phyloP scores from a whole-genome alignment of 2,888 invertebrate genomes.

The Drosophila robusta region DNA sequence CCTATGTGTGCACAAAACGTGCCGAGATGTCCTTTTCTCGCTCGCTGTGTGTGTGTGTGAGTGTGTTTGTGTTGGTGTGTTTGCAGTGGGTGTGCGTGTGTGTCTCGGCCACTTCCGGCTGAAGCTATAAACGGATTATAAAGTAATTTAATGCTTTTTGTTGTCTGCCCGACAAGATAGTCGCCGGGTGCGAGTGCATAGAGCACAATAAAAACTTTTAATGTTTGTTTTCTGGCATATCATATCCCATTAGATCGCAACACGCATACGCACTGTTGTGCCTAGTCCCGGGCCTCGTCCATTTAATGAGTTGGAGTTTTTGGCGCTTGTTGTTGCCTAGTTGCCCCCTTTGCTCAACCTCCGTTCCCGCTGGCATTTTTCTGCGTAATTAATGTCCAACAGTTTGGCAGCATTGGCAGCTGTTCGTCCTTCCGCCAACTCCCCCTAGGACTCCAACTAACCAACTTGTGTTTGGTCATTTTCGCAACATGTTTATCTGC shows the following conservation, averaged over 20 bases:
- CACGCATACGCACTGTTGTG: slow-evolving; percentile 68
- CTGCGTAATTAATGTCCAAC: slow-evolving; percentile 65
- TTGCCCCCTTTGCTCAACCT: slow-evolving; percentile 4
- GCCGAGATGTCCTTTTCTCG: slow-evolving; percentile 50
- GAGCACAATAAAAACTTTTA: slow-evolving; percentile 72
- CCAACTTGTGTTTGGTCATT: slow-evolving; percentile 39
- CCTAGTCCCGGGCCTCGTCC: slow-evolving; percentile 16
- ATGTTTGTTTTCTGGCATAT: slow-evolving; percentile 66
- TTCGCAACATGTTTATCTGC: slow-evolving; percentile 76
- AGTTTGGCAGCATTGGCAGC: slow-evolving; percentile 50
- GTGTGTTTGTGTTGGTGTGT: slow-evolving; percentile 17
- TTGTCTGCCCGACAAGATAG: slow-evolving; percentile 58
- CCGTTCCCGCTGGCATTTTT: slow-evolving; percentile 28
- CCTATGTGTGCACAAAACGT: slow-evolving; percentile 57
- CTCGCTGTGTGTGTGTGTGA: slow-evolving; percentile 20
- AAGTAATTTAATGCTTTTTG: slow-evolving; percentile 82
- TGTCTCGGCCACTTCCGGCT: slow-evolving; percentile 74
- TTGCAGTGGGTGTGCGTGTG: slow-evolving; percentile 21
- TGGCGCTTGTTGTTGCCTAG: slow-evolving; percentile 10
- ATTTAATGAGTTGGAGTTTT: slow-evolving; percentile 64
- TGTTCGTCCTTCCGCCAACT: slow-evolving; percentile 28
- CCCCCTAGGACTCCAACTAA: no score
- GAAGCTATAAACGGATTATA: slow-evolving; percentile 80
- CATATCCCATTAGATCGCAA: slow-evolving; percentile 58
- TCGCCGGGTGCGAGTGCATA: slow-evolving; percentile 15